Evolutionary conservation across 2,888 invertebrate genomes (phyloP).

Genomic region (Lysandra bellargus): DNA sequence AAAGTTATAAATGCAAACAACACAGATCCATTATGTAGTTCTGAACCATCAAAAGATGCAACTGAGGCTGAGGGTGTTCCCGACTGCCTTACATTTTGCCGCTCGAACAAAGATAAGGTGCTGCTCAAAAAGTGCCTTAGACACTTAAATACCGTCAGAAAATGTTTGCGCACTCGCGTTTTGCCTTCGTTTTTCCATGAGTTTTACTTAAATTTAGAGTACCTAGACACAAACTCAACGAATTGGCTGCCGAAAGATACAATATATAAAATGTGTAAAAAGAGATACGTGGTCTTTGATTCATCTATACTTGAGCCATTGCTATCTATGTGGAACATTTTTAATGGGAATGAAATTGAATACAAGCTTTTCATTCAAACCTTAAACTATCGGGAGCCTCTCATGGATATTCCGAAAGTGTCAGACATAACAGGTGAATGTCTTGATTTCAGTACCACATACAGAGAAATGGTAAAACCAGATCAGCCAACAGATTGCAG

Average conservation of each 20-base stretch:
- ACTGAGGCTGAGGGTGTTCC: conserved; percentile 65
- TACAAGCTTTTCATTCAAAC: conserved; percentile 74
- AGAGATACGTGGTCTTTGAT: conserved; percentile 68
- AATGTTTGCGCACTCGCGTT: conserved; percentile 54
- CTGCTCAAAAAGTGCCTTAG: conserved; percentile 68
- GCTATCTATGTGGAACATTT: conserved; percentile 67
- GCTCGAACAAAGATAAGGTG: conserved; percentile 57
- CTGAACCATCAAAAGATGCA: conserved; percentile 71
- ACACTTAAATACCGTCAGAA: conserved; percentile 67
- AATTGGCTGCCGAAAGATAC: conserved; percentile 69
- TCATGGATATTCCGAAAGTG: conserved; percentile 66
- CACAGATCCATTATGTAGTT: conserved; percentile 63
- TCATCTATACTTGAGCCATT: conserved; percentile 73
- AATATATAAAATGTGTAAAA: conserved; percentile 67
- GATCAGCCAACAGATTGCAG: conserved; percentile 49
- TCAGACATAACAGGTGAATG: conserved; percentile 57
- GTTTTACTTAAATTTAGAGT: conserved; percentile 60
- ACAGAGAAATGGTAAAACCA: conserved; percentile 66
- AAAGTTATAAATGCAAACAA: conserved; percentile 70
- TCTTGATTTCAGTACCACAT: conserved; percentile 64
- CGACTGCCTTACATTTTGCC: conserved; percentile 65
- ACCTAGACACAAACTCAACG: conserved; percentile 60
- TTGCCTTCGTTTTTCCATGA: conserved; percentile 57
- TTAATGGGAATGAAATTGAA: conserved; percentile 66
- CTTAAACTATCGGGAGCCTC: conserved; percentile 66